A percentile compares a stretch with the other conserved stretches of the same genome.
Conservation (phyloP, 37 sponge, comb jelly and placozoan species). For the Chondrilla cf. caribensis region DNA sequence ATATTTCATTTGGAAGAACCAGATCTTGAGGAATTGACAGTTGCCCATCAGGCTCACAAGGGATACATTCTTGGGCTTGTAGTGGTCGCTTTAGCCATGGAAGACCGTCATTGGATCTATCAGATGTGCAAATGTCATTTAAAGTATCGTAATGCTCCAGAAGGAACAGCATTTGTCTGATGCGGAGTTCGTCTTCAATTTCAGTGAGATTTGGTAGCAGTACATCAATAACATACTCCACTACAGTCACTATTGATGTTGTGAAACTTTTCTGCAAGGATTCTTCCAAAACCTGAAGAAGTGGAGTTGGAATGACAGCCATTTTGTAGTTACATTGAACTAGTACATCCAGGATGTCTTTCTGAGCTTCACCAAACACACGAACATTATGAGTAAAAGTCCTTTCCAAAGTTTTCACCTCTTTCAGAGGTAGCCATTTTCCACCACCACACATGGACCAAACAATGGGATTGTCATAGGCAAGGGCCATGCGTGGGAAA, state of each 20-base stretch:
- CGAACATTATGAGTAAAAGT: conserved; percentile 15
- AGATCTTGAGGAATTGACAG: conserved; percentile 7
- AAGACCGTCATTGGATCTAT: not conserved
- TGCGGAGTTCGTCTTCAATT: not conserved
- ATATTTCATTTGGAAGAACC: conserved; percentile 13
- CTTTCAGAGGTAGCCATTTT: conserved; percentile 36
- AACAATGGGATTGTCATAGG: not conserved
- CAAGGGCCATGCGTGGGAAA: not conserved
- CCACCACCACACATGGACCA: conserved; percentile 31
- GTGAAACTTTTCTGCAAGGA: not conserved
- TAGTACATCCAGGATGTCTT: conserved; percentile 24
- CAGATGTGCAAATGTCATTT: not conserved
- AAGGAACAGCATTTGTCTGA: conserved; percentile 37
- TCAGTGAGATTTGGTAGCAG: conserved; percentile 35
- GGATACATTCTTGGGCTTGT: conserved; percentile 27
- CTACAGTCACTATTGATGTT: not conserved
- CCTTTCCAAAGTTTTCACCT: not conserved
- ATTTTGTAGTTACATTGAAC: conserved; percentile 22
- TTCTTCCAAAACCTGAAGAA: not conserved
- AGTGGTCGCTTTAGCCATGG: conserved; percentile 30
- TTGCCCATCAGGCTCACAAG: not conserved
- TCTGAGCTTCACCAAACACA: not conserved
- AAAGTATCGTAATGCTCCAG: conserved; percentile 8
- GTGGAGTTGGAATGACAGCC: conserved; percentile 5
- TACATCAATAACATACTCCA: conserved; percentile 29